Evolutionary conservation across 1,140 invertebrate genomes (phyloP).

Genomic region (Drosophila sulfurigaster): DNA sequence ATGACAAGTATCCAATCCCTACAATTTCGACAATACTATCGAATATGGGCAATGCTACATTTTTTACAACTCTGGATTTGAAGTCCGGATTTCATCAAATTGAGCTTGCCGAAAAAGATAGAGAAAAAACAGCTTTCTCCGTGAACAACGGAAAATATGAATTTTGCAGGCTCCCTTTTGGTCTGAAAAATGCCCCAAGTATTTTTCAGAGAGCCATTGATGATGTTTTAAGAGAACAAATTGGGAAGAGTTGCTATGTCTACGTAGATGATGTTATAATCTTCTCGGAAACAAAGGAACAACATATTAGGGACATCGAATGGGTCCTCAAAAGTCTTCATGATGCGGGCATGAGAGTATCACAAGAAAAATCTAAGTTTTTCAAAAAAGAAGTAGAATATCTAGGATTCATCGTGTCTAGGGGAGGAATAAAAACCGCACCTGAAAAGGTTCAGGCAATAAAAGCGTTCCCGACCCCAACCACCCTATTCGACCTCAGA

Average conservation of each 20-base stretch:
- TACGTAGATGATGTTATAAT: conserved; percentile 22
- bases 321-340: conserved; percentile 12
- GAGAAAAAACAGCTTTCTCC: conserved; percentile 12
- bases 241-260: conserved; percentile 18
- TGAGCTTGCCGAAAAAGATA: background rate
- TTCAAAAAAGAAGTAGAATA: conserved; percentile 27
- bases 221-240: conserved; percentile 24
- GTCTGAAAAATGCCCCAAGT: background rate
- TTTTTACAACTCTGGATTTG: conserved; percentile 86
- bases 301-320: conserved; percentile 21
- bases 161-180: conserved; percentile 14
- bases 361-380: conserved; percentile 16
- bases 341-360: conserved; percentile 28
- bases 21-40: conserved; percentile 58
- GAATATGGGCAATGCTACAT: conserved; percentile 80
- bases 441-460: conserved; percentile 30
- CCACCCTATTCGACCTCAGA: conserved; percentile 13
- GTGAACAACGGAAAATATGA: conserved; percentile 5
- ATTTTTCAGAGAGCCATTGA: conserved; percentile 8
- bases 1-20: conserved; percentile 14
- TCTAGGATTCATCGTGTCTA: conserved; percentile 22
- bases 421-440: conserved; percentile 7
- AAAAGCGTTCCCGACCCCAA: conserved; percentile 7
- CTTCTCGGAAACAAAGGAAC: conserved; percentile 17
- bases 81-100: conserved; percentile 4